Percentiles rank a stretch among this genome's conserved stretches.
Evolutionary conservation across 2,888 invertebrate species (phyloP).

Genomic region (Melipona beecheii): DNA sequence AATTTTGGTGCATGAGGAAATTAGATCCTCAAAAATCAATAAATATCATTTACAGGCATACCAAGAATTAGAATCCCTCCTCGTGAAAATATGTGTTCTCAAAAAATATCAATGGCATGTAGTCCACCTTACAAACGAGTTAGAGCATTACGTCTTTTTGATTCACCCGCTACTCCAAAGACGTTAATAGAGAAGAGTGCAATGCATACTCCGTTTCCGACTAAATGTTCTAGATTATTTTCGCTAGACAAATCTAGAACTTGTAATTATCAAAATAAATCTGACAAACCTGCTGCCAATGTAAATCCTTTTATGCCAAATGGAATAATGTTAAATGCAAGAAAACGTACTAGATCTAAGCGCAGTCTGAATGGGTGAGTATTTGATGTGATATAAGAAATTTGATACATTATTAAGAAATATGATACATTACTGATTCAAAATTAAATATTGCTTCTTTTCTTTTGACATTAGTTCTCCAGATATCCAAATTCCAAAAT

Average conservation of each 20-base stretch:
- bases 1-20: no score
- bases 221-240: constrained; percentile 80
- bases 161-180: constrained; percentile 94
- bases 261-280: constrained; percentile 81
- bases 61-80: constrained; percentile 72
- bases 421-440: no score
- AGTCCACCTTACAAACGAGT: constrained; percentile 88
- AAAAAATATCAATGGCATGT: constrained; percentile 80
- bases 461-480: constrained; percentile 73
- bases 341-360: constrained; percentile 89
- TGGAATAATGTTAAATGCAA: constrained; percentile 88
- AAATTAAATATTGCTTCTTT: not conserved
- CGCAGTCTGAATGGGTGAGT: constrained; percentile 83
- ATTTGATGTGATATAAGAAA: not conserved
- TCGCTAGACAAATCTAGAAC: constrained; percentile 84
- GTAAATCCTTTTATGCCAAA: constrained; percentile 95
- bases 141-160: constrained; percentile 89
- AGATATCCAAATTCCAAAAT: constrained; percentile 78
- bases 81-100: constrained; percentile 74
- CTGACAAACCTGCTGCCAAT: constrained; percentile 88
- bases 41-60: constrained; percentile 69
- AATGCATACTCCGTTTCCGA: constrained; percentile 86
- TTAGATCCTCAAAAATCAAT: not conserved
- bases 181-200: constrained; percentile 90
- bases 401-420: no score